These are phyloP conservation scores for Heliconius ismenius DNA, from an alignment of 2,888 invertebrate genomes.

Conservation along the genomic window DNA sequence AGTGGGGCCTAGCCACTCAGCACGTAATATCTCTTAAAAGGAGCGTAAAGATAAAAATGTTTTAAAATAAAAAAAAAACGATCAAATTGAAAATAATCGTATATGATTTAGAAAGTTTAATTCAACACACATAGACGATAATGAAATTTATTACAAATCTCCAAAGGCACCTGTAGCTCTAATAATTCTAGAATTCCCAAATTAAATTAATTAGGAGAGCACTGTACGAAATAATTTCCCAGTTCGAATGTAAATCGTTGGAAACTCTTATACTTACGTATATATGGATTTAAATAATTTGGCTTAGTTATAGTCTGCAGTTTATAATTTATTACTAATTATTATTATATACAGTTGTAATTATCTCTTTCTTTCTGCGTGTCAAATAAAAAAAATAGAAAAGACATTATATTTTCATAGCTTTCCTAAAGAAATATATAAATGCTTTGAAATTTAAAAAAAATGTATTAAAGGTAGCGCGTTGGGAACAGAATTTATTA, in stretches of 20 bases:
- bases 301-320: too few species aligned
- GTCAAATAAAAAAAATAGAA: too few species aligned
- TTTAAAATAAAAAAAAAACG: too few species aligned
- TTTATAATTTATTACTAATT: too few species aligned
- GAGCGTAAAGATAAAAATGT: too few species aligned
- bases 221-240: conserved; percentile 30
- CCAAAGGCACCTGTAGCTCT: conserved; percentile 43
- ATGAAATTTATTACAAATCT: conserved; percentile 43
- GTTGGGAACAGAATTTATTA: too few species aligned
- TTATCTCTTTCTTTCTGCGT: too few species aligned
- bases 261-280: conserved; percentile 23
- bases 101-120: background rate
- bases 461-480: too few species aligned
- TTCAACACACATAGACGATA: conserved; percentile 24
- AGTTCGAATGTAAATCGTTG: conserved; percentile 38
- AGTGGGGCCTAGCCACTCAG: background rate
- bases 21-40: background rate
- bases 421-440: too few species aligned
- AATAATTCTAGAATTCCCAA: conserved; percentile 40
- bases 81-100: background rate
- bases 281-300: background rate
- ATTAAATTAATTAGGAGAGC: conserved; percentile 40
- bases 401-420: too few species aligned
- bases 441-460: too few species aligned
- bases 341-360: background rate